Conservation (phyloP, 1,140 invertebrate species). For the Diplogasteroides magnus region DNA sequence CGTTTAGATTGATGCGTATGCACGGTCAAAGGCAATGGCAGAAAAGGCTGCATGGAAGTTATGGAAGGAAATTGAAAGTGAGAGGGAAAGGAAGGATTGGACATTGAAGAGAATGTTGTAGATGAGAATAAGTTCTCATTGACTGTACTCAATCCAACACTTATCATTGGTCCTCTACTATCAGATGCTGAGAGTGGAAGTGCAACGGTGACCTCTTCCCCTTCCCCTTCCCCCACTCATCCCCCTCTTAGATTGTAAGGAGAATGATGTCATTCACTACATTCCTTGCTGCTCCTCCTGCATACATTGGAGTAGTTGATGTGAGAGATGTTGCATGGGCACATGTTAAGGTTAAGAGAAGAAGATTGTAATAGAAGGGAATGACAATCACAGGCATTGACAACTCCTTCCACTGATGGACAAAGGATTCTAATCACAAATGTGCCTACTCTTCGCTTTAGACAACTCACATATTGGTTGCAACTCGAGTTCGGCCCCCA, state of each 20-base stretch:
- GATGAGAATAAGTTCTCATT: conserved; percentile 61
- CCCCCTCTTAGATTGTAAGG: background rate
- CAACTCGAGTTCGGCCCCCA: background rate
- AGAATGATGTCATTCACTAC: conserved; percentile 34
- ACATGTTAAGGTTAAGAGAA: conserved; percentile 57
- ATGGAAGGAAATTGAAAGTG: conserved; percentile 36
- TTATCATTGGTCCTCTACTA: conserved; percentile 61
- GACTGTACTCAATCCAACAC: conserved; percentile 61
- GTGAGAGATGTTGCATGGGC: conserved; percentile 63
- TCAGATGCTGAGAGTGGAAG: conserved; percentile 57
- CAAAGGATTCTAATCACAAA: background rate
- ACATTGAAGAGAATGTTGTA: conserved; percentile 35
- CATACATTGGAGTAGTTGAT: conserved; percentile 60
- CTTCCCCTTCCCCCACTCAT: background rate
- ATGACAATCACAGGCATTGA: background rate
- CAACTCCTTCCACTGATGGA: background rate
- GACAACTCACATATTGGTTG: background rate
- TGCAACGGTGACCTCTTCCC: conserved; percentile 53
- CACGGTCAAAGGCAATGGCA: conserved; percentile 61
- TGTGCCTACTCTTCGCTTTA: background rate
- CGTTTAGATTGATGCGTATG: conserved; percentile 50
- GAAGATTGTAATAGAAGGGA: background rate
- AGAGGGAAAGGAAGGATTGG: conserved; percentile 17
- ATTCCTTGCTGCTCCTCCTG: conserved; percentile 59
- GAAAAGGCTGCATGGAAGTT: conserved; percentile 65